Evolutionary conservation across 2,113 vertebrate species (phyloP).

Genomic region (Chamaetylas fuelleborni): DNA sequence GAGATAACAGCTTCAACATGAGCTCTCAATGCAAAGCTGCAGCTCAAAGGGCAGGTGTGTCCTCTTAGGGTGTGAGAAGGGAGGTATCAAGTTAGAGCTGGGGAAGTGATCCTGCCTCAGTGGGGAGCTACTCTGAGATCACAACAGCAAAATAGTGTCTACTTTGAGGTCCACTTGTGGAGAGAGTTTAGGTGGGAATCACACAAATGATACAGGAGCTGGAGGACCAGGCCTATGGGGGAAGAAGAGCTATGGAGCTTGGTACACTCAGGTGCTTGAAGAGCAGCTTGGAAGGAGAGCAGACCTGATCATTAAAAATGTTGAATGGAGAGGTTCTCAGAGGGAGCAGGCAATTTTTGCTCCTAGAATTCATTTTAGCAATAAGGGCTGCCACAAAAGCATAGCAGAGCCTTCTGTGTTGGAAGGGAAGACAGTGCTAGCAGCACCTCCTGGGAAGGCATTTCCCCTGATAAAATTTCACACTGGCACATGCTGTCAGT

Average conservation of each 20-base stretch:
- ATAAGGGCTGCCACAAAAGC: not conserved
- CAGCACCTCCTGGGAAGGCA: not conserved
- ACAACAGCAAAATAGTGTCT: not conserved
- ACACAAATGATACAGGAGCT: not conserved
- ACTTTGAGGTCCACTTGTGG: not conserved
- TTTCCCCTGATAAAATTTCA: not conserved
- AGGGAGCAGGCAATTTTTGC: not conserved
- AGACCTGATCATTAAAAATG: not conserved
- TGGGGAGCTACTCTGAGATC: not conserved
- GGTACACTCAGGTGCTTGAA: not conserved
- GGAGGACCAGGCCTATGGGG: not conserved
- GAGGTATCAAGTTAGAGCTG: not conserved
- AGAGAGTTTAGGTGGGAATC: not conserved
- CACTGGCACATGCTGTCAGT: not conserved
- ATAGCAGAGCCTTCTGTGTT: not conserved
- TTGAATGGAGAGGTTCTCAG: not conserved
- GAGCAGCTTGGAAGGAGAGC: not conserved
- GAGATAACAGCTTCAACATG: slow-evolving; percentile 55
- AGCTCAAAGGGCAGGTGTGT: slow-evolving; percentile 15
- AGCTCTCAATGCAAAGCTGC: slow-evolving; percentile 51
- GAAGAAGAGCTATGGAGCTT: not conserved
- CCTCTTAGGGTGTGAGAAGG: not conserved
- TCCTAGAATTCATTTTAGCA: not conserved
- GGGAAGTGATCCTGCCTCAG: not conserved
- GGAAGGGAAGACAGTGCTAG: not conserved